Conservation (phyloP, 1,140 invertebrate species). For the Cyclargus thomasi region DNA sequence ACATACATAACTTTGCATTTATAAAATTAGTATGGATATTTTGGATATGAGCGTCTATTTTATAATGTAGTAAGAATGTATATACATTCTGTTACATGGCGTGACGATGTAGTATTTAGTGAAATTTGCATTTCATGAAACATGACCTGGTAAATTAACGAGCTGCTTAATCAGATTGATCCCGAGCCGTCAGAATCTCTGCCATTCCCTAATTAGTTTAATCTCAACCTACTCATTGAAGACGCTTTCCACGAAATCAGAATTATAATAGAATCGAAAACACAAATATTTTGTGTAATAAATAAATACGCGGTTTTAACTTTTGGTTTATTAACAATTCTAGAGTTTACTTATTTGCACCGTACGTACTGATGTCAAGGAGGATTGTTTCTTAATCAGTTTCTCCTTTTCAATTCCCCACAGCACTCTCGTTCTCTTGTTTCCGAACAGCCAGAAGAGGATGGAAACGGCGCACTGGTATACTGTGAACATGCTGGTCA, state of each 20-base stretch:
- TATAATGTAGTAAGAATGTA: too few relatives aligned
- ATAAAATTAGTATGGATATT: too few relatives aligned
- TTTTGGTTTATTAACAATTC: neutral
- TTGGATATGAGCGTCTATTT: too few relatives aligned
- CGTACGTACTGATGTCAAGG: neutral
- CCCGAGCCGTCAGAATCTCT: neutral
- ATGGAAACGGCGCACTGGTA: slow-evolving; percentile 59
- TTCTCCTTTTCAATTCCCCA: slow-evolving; percentile 43
- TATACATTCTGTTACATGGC: too few relatives aligned
- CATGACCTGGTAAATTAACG: neutral
- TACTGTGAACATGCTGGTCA: slow-evolving; percentile 39
- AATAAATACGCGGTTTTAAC: neutral
- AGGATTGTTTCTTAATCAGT: neutral
- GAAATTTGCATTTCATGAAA: too few relatives aligned
- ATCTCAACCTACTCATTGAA: neutral
- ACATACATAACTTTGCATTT: too few relatives aligned
- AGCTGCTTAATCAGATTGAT: neutral
- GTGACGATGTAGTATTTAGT: too few relatives aligned
- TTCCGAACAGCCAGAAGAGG: slow-evolving; percentile 64
- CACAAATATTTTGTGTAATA: neutral
- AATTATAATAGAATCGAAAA: neutral
- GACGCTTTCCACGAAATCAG: neutral
- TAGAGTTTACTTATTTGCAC: neutral
- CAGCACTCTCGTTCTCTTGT: slow-evolving; percentile 48
- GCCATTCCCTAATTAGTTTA: neutral